Percentiles rank a stretch among this genome's conserved stretches.
Evolutionary conservation across 1,140 invertebrate genomes (phyloP).

Genomic region (Oncopodura yosiiana): DNA sequence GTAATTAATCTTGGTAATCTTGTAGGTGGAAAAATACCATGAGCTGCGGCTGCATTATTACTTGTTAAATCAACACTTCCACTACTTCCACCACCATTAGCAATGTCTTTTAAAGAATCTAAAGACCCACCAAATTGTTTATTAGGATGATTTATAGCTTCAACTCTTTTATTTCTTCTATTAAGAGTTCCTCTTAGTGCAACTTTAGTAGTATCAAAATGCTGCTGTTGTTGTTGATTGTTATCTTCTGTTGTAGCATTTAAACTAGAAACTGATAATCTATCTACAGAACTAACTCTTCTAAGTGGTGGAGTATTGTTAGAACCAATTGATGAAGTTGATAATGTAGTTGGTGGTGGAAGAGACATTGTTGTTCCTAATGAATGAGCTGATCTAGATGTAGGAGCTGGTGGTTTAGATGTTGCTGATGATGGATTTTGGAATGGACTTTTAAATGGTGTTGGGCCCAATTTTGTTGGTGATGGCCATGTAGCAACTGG

Average conservation of each 20-base stretch:
- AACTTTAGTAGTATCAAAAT: slow-evolving; percentile 10
- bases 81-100: slow-evolving; percentile 8
- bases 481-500: slow-evolving; percentile 25
- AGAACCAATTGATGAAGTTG: neutral
- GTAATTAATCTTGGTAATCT: no score
- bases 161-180: slow-evolving; percentile 45
- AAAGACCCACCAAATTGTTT: slow-evolving; percentile 45
- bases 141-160: slow-evolving; percentile 20
- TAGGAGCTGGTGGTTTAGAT: slow-evolving; percentile 31
- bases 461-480: slow-evolving; percentile 23
- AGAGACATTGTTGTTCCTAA: neutral
- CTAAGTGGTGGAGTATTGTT: slow-evolving; percentile 1
- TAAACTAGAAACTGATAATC: neutral
- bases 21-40: no score
- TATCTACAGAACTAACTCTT: slow-evolving; percentile 11
- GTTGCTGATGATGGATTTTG: slow-evolving; percentile 19
- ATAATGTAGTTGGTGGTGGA: neutral
- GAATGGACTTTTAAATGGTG: slow-evolving; percentile 28
- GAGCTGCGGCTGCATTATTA: no score
- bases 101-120: slow-evolving; percentile 52
- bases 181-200: slow-evolving; percentile 39
- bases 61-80: neutral
- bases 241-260: neutral
- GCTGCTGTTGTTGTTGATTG: neutral
- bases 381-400: slow-evolving; percentile 1